phyloP scores from a whole-genome alignment of 2,888 invertebrate genomes.

The Tetranychus piercei region DNA sequence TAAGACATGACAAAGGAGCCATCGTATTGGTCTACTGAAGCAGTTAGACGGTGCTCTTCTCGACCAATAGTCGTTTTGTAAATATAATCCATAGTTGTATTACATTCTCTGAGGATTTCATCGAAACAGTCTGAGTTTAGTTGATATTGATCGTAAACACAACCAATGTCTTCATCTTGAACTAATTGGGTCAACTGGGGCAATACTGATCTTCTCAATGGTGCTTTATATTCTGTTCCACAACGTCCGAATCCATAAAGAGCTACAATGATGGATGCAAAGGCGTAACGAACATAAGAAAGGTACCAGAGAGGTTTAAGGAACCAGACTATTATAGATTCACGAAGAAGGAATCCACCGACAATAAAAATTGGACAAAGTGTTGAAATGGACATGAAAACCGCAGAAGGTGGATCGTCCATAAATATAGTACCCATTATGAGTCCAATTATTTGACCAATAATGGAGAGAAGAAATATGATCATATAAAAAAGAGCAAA shows the following conservation, averaged over 20 bases:
- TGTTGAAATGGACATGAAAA: conserved; percentile 10
- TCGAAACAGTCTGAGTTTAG: conserved; percentile 8
- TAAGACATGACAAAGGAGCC: conserved; percentile 7
- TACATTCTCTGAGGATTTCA: conserved; percentile 2
- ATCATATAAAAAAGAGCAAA: conserved; percentile 5
- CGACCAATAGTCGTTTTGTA: neutral
- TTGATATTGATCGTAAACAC: conserved; percentile 9
- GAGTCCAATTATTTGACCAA: conserved; percentile 13
- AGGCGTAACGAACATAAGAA: conserved; percentile 52
- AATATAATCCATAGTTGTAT: neutral
- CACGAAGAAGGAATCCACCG: conserved; percentile 12
- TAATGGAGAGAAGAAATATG: neutral
- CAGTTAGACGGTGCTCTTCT: neutral
- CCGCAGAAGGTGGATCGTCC: conserved; percentile 5
- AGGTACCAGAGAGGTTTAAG: conserved; percentile 10
- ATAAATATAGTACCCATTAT: conserved; percentile 14
- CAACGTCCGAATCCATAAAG: conserved; percentile 56
- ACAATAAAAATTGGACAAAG: conserved; percentile 12
- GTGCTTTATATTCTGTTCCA: neutral
- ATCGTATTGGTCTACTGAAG: conserved; percentile 2
- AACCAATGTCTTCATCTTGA: conserved; percentile 3
- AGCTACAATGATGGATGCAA: conserved; percentile 68
- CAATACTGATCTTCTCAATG: neutral
- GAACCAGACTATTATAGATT: conserved; percentile 5
- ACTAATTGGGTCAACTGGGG: neutral